Conservation (phyloP, 1,140 invertebrate genomes). For the Platyura marginata region DNA sequence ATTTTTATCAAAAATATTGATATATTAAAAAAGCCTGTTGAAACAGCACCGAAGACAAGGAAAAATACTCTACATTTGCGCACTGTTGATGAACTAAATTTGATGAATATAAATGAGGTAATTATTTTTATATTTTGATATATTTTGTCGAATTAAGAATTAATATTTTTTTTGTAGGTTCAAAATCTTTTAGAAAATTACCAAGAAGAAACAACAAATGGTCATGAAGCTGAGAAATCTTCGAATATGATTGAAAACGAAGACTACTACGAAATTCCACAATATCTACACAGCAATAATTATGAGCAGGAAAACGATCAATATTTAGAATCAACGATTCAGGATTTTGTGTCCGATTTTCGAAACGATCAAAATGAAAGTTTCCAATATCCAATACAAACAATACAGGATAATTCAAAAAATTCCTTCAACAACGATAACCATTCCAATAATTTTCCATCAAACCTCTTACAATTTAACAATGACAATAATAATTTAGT, state of each 20-base stretch:
- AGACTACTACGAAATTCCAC: not conserved
- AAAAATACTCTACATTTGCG: conserved; percentile 15
- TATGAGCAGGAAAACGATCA: too few species aligned
- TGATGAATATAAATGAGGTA: conserved; percentile 12
- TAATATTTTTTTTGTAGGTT: not conserved
- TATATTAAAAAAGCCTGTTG: conserved; percentile 16
- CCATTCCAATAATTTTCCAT: not conserved
- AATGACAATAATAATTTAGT: too few species aligned
- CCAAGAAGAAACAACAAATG: not conserved
- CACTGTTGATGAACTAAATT: conserved; percentile 21
- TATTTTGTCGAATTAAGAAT: not conserved
- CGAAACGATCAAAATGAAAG: not conserved
- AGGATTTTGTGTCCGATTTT: not conserved
- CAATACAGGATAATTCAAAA: too few species aligned
- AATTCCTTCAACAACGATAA: too few species aligned
- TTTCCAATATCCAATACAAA: not conserved
- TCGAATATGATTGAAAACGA: not conserved
- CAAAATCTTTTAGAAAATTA: not conserved
- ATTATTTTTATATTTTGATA: not conserved
- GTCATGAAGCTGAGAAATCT: too few species aligned
- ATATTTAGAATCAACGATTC: not conserved
- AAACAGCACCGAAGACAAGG: conserved; percentile 9
- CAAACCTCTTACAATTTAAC: too few species aligned
- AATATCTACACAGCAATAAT: not conserved
- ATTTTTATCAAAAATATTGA: conserved; percentile 22